phyloP scores from a whole-genome alignment of 2,113 vertebrate genomes.

The Camelus bactrianus region DNA sequence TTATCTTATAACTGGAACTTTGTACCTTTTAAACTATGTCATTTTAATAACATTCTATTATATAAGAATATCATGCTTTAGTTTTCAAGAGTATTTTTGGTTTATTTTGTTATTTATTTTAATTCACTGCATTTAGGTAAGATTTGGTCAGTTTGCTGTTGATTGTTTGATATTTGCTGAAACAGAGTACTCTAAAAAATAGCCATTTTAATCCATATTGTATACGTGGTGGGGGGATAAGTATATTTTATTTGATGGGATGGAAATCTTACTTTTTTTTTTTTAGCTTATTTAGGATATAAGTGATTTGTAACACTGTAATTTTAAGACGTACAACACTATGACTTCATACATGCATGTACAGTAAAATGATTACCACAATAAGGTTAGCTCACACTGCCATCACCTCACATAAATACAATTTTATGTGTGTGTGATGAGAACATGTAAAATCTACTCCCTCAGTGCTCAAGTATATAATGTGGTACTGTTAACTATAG shows the following conservation, averaged over 20 bases:
- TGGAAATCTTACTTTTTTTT: not conserved
- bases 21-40: not conserved
- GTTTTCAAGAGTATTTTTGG: not conserved
- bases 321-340: not conserved
- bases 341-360: not conserved
- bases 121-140: not conserved
- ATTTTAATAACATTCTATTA: not conserved
- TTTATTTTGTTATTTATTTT: not conserved
- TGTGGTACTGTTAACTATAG: not conserved
- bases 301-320: not conserved
- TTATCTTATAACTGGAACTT: not conserved
- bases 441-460: not conserved
- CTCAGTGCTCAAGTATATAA: not conserved
- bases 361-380: not conserved
- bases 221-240: not conserved
- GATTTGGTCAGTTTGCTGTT: not conserved
- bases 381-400: not conserved
- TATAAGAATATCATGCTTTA: not conserved
- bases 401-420: not conserved
- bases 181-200: not conserved
- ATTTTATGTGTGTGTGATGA: not conserved
- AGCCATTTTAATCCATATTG: not conserved
- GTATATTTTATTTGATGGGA: not conserved
- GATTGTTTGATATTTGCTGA: not conserved
- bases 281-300: not conserved